phyloP scores from a whole-genome alignment of 2,797 vertebrate genomes.

The Sebastes steindachneri region DNA sequence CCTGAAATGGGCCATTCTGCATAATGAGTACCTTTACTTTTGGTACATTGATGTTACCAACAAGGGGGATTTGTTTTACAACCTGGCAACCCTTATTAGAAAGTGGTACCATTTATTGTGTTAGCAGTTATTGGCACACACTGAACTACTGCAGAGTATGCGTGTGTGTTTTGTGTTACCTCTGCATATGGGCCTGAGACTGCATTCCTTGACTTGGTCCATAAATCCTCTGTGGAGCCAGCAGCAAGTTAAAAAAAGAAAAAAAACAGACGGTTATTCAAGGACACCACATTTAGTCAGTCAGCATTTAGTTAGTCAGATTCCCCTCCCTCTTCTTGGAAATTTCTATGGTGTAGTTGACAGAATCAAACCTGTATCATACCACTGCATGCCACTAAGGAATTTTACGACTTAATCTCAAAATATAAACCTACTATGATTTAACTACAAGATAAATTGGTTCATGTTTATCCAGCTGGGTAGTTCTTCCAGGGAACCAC shows the following conservation, averaged over 20 bases:
- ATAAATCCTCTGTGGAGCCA: conserved; percentile 13
- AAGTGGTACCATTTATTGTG: neutral
- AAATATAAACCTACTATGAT: neutral
- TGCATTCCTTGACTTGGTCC: conserved; percentile 27
- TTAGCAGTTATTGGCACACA: neutral
- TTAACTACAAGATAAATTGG: neutral
- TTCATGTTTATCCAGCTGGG: neutral
- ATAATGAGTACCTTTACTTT: neutral
- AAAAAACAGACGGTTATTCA: neutral
- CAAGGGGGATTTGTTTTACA: neutral
- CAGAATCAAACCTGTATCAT: neutral
- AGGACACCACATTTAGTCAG: neutral
- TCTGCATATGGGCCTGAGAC: conserved; percentile 11
- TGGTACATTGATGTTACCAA: neutral
- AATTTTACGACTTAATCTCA: neutral
- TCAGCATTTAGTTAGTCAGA: neutral
- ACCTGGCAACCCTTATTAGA: neutral
- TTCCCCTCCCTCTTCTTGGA: neutral
- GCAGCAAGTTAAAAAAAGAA: neutral
- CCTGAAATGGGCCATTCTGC: neutral
- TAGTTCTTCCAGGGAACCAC: neutral
- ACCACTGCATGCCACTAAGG: neutral
- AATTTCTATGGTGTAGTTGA: neutral
- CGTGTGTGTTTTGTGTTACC: conserved; percentile 6
- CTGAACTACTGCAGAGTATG: neutral